Base-by-base conservation (phyloP, 2,797 vertebrate genomes). In the Otolemur crassicaudatus region DNA sequence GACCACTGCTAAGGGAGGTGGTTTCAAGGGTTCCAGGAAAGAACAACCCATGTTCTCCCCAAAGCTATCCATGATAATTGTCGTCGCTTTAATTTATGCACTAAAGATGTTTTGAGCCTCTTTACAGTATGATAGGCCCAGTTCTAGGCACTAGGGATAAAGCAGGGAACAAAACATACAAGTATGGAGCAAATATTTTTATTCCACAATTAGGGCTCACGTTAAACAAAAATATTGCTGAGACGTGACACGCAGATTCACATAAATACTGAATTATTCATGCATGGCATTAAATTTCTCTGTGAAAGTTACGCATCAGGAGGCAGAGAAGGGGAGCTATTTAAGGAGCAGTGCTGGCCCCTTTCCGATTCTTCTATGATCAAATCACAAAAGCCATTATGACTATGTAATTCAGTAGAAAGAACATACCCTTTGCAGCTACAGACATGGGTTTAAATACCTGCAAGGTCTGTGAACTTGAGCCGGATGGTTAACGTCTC, bases 181-280 rank as follows among this genome's bases (percentile, higher is more conserved):
- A 87, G 91, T 87, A 56, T 0, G 9, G 31, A 29, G 25, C 31
- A 89, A 76, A 79, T 70, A 61, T 53, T 95, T 94, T 87, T 89
- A 96, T 91, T 85, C 72, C 56, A 84, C 34, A 93, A 79, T 92
- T 87, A 87, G 29, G 29, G 6, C 29, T 94, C 83, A 25, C 69
- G 97, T 96, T 91, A 72, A 89, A 97, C 83, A 90, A 90, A 96
- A 94, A 90, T 94, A 25, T 17, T 84, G 76, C 93, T 94, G 72
- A 83, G 61, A 95, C 61, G 53, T 63, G 90, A 80, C 81, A 67
- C 29, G 60, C 1, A 31, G 43, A 95, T 96, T 96, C 96, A 87
- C 72, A 93, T 82, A 96, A 97, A 97, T 77, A 56, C 87, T 97
- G 96, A 96, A 95, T 96, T 94, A 96, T 96, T 96, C 95, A 91